These are phyloP conservation scores for Caiman crocodilus DNA, from an alignment of 2,797 vertebrate genomes.

Conservation along the genomic window DNA sequence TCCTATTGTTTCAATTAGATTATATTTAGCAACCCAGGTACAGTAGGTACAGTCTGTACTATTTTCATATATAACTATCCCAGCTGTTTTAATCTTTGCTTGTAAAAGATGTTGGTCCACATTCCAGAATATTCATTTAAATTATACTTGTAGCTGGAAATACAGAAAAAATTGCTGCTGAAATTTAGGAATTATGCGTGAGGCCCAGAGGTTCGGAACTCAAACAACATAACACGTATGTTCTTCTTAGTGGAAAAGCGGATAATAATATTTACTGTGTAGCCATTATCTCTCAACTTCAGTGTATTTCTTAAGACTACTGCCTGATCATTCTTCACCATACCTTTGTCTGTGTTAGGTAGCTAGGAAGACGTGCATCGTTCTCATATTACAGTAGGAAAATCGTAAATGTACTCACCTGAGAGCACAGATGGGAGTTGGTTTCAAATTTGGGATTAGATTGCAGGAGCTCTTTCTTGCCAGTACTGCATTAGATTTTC, in stretches of 20 bases:
- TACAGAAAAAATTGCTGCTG: not conserved
- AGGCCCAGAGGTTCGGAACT: not conserved
- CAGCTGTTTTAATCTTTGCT: not conserved
- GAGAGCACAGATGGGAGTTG: not conserved
- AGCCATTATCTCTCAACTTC: not conserved
- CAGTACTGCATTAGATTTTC: not conserved
- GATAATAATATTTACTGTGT: not conserved
- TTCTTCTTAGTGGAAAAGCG: not conserved
- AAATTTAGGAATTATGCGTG: not conserved
- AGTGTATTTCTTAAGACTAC: not conserved
- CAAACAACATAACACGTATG: not conserved
- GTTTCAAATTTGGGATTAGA: not conserved
- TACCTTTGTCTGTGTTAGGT: not conserved
- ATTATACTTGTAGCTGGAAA: not conserved
- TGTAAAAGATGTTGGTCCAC: not conserved
- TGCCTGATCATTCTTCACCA: not conserved
- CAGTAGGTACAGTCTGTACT: not conserved
- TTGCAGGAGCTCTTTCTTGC: not conserved
- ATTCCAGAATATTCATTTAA: not conserved
- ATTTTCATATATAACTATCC: not conserved
- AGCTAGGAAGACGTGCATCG: not conserved
- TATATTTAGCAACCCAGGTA: not conserved
- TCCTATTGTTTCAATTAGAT: conserved; percentile 43
- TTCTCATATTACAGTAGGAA: not conserved
- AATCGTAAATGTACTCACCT: not conserved